Evolutionary conservation across 2,797 vertebrate genomes (phyloP).

Genomic region (Acanthurus leucopareius): DNA sequence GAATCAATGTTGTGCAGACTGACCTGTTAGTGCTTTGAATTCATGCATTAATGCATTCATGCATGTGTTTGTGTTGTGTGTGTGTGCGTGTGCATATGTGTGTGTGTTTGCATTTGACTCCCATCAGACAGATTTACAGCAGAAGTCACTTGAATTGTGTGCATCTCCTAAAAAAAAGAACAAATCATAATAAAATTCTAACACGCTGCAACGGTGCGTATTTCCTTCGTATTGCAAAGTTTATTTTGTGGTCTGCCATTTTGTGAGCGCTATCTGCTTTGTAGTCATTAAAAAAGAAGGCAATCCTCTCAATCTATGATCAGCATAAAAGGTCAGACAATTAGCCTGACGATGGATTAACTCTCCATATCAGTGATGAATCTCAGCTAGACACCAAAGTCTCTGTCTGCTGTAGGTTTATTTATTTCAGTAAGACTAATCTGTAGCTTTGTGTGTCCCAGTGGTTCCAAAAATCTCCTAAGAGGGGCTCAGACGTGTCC

Average conservation of each 20-base stretch:
- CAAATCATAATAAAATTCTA: background rate
- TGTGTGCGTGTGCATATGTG: too few species aligned
- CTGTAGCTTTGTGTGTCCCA: slow-evolving; percentile 32
- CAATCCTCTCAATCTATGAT: slow-evolving; percentile 23
- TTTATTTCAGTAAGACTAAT: slow-evolving; percentile 58
- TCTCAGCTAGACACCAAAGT: slow-evolving; percentile 3
- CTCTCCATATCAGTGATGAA: slow-evolving; percentile 29
- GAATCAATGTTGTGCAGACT: too few species aligned
- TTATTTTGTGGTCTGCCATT: background rate
- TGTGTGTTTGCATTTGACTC: too few species aligned
- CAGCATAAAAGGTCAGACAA: slow-evolving; percentile 44
- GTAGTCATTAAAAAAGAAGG: slow-evolving; percentile 4
- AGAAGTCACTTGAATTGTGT: too few species aligned
- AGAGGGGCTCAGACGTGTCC: slow-evolving; percentile 55
- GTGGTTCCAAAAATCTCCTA: slow-evolving; percentile 49
- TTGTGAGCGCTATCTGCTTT: slow-evolving; percentile 6
- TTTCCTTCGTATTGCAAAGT: background rate
- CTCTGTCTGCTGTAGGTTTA: slow-evolving; percentile 33
- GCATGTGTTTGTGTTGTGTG: too few species aligned
- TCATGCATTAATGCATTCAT: too few species aligned
- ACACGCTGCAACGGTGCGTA: background rate
- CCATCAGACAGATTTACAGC: too few species aligned
- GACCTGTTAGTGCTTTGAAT: too few species aligned
- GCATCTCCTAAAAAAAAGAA: background rate
- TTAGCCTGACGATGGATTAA: slow-evolving; percentile 49